Evolutionary conservation across 2,888 invertebrate species (phyloP), one percentile per base, ranked within the genome.

Genomic region (Lepas anatifera): DNA sequence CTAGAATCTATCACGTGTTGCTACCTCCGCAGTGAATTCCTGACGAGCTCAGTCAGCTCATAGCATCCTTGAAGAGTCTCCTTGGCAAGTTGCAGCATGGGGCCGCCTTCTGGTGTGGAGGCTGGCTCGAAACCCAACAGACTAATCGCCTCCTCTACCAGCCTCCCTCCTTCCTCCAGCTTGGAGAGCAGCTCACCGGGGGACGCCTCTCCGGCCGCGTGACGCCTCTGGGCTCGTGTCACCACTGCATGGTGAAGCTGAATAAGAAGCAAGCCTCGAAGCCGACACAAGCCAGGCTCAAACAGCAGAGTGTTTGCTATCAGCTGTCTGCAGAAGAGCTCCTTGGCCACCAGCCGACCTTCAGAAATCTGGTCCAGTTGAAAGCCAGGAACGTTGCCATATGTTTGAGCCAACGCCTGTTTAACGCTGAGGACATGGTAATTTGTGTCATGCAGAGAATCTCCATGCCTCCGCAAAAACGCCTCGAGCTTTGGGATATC

Each of bases 201-300:
- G 16, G 66, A 10, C 16, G 25, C 7, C 25, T 10, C 25, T n/a
- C 25, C 39, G 39, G 39, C 41, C 25, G 39, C 66, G 66, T 39
- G 39, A n/a, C n/a, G 39, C 8, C 41, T 37, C 39, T 41, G 66
- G 1, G 66, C 66, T 25, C n/a, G 66, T 16, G 66, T 66, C 66
- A 66, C 66, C 39, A 39, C n/a, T 1, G 66, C 66, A 8, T 66
- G 66, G 66, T 66, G 66, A 25, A 66, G 66, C 41, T 66, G 39
- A 3, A 66, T 16, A 10, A 66, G 66, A 8, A 66, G 66, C 16
- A 41, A 16, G 66, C 39, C 66, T n/a, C 66, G 66, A 37, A 66
- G 3, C 16, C 66, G 66, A n/a, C n/a, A 66, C 66, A 39, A 16
- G 39, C 66, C 66, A n/a, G 66, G 66, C 66, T 66, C 66, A 39